These are phyloP conservation scores for Phodopus roborovskii DNA, from an alignment of 2,113 vertebrate species.

Conservation along the genomic window DNA sequence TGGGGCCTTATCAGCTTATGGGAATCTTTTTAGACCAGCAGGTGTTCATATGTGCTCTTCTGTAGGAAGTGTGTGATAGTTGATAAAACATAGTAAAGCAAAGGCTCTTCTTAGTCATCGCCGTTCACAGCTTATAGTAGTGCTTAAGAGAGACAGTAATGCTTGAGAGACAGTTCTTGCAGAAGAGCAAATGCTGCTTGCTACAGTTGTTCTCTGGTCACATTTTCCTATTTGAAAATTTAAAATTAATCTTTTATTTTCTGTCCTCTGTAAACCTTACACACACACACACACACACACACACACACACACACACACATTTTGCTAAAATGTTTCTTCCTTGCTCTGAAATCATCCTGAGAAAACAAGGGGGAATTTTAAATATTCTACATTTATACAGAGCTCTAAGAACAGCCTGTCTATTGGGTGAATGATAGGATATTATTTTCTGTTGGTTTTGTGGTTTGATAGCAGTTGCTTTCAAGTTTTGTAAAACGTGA, in stretches of 20 bases:
- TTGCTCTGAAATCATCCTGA: slow-evolving; percentile 23
- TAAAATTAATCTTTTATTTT: slow-evolving; percentile 3
- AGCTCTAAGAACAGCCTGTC: neutral
- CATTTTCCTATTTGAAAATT: slow-evolving; percentile 14
- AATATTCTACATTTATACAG: neutral
- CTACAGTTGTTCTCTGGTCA: neutral
- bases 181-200: neutral
- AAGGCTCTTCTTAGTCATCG: neutral
- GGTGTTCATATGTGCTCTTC: neutral
- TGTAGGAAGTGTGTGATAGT: neutral
- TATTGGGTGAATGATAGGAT: neutral
- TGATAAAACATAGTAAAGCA: neutral
- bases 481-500: neutral
- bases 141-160: neutral
- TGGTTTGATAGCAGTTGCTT: neutral
- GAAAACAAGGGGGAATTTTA: neutral
- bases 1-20: neutral
- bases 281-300: too few relatives aligned
- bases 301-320: too few relatives aligned
- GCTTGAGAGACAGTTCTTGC: slow-evolving; percentile 6
- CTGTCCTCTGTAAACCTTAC: neutral
- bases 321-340: slow-evolving; percentile 22
- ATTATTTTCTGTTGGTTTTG: neutral
- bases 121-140: slow-evolving; percentile 1
- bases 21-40: neutral